A percentile compares a stretch with the other conserved stretches of the same genome.
Evolutionary conservation across 2,113 vertebrate species (phyloP).

Genomic region (Rostratula benghalensis): DNA sequence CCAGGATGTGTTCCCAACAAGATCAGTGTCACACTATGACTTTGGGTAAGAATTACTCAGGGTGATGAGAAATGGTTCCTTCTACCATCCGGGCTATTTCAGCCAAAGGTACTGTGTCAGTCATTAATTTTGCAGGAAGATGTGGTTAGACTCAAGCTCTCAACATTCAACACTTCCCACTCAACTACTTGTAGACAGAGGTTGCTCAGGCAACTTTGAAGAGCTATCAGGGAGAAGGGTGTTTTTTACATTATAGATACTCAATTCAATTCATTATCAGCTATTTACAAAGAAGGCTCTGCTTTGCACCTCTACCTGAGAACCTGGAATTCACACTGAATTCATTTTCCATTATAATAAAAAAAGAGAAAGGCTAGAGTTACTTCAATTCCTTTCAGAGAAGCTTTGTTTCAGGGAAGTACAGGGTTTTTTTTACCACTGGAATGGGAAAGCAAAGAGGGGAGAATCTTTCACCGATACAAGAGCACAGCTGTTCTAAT

Average conservation of each 20-base stretch:
- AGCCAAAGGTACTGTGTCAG: background rate
- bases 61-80: background rate
- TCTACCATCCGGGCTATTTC: background rate
- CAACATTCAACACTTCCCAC: background rate
- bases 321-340: background rate
- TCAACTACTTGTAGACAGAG: background rate
- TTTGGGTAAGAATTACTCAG: background rate
- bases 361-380: background rate
- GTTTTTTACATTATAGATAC: background rate
- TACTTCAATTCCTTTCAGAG: background rate
- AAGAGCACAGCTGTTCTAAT: background rate
- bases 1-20: background rate
- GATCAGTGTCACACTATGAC: background rate
- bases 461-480: background rate
- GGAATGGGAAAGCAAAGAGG: background rate
- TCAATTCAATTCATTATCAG: background rate
- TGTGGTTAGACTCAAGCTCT: background rate
- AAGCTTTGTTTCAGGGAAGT: background rate
- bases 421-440: fast-evolving
- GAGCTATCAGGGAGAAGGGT: background rate
- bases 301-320: background rate
- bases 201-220: background rate
- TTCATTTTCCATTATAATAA: background rate
- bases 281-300: background rate
- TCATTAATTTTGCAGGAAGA: background rate